phyloP scores from a whole-genome alignment of 1,140 invertebrate genomes.

The Phortica variegata region DNA sequence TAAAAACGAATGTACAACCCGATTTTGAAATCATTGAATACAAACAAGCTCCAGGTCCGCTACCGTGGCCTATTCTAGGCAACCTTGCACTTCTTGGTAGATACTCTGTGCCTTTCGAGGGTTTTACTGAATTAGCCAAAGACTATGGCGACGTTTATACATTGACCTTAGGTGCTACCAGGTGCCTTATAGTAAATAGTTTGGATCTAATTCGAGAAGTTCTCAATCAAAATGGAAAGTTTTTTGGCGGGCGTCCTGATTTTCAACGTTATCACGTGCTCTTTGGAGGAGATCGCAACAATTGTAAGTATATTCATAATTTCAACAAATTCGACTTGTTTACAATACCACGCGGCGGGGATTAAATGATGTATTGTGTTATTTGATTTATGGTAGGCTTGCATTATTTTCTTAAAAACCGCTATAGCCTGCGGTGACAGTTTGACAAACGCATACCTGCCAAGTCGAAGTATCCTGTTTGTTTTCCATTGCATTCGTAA shows the following conservation, averaged over 20 bases:
- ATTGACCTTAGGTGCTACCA: constrained; percentile 68
- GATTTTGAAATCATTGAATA: too few species aligned
- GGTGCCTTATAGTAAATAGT: constrained; percentile 78
- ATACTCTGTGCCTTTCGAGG: constrained; percentile 69
- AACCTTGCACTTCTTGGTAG: constrained; percentile 69
- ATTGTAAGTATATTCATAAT: constrained; percentile 76
- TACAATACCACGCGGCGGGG: too few species aligned
- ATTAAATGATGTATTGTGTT: too few species aligned
- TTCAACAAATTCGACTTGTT: too few species aligned
- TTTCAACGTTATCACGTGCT: constrained; percentile 74
- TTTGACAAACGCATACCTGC: too few species aligned
- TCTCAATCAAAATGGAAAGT: constrained; percentile 74
- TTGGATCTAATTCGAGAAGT: constrained; percentile 74
- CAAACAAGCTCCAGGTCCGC: constrained; percentile 62
- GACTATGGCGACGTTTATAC: constrained; percentile 76
- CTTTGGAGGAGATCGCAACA: constrained; percentile 74
- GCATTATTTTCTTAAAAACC: too few species aligned
- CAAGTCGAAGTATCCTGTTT: too few species aligned
- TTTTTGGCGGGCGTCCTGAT: constrained; percentile 79
- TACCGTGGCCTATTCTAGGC: constrained; percentile 70
- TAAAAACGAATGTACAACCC: too few species aligned
- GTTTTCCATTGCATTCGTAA: too few species aligned
- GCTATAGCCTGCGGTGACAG: too few species aligned
- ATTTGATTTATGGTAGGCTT: too few species aligned
- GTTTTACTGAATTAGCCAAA: constrained; percentile 69